Evolutionary conservation across 2,888 invertebrate genomes (phyloP).

Genomic region (Tromatobia lineatoria): DNA sequence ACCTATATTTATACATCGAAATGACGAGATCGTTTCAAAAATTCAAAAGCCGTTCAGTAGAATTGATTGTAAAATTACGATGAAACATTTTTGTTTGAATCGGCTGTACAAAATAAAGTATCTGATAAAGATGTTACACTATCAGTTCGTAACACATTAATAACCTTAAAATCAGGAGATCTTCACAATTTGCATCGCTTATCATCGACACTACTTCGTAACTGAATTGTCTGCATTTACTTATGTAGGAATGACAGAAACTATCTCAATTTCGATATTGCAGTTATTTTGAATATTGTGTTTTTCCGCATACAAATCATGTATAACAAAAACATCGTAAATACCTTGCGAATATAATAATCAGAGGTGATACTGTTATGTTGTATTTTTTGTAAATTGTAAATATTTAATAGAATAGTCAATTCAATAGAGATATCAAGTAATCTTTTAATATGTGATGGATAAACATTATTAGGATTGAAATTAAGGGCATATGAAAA

Average conservation of each 20-base stretch:
- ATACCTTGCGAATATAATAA: background rate
- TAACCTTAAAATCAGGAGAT: conserved; percentile 6
- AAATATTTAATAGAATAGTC: no score
- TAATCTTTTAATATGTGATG: no score
- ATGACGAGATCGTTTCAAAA: background rate
- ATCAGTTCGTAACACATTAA: background rate
- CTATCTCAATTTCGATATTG: background rate
- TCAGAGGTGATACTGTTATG: no score
- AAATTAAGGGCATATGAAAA: no score
- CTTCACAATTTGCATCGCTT: background rate
- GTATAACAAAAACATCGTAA: background rate
- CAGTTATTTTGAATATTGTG: background rate
- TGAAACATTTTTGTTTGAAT: background rate
- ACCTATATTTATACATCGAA: background rate
- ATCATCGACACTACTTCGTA: background rate
- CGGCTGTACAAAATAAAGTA: background rate
- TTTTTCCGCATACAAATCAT: background rate
- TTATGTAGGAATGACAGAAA: background rate
- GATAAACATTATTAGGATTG: no score
- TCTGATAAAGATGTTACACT: background rate
- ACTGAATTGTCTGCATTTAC: background rate
- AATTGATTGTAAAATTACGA: background rate
- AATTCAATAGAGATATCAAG: no score
- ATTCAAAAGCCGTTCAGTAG: background rate
- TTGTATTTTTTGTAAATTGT: no score